A percentile compares a stretch with the other conserved stretches of the same genome.
These are phyloP conservation scores for Amblyjoppa proteus DNA, from an alignment of 2,888 invertebrate genomes.

Conservation along the genomic window DNA sequence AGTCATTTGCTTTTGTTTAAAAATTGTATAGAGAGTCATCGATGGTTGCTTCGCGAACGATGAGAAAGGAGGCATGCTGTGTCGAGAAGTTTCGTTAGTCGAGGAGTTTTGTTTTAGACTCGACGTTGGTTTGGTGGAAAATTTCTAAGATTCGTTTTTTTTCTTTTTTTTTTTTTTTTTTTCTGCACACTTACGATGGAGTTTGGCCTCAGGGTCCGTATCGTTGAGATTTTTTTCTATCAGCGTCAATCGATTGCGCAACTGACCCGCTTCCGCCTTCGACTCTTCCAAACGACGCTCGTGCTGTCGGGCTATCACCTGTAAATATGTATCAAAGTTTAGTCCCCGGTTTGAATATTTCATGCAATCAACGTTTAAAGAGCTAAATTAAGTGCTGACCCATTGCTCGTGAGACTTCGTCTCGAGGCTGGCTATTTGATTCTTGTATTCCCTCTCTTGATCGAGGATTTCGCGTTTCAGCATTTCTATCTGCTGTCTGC, in stretches of 20 bases:
- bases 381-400: conserved; percentile 84
- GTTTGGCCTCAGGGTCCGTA: conserved; percentile 85
- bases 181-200: conserved; percentile 85
- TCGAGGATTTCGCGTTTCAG: conserved; percentile 94
- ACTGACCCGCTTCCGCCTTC: conserved; percentile 89
- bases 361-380: background rate
- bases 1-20: conserved; percentile 52
- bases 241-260: conserved; percentile 88
- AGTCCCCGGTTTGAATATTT: conserved; percentile 20
- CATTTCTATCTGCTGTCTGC: conserved; percentile 89
- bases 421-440: conserved; percentile 92
- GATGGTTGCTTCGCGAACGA: conserved; percentile 3
- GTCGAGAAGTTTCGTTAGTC: conserved; percentile 43
- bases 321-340: conserved; percentile 32
- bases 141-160: background rate
- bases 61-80: conserved; percentile 50
- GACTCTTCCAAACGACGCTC: conserved; percentile 94
- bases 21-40: background rate
- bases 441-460: conserved; percentile 90
- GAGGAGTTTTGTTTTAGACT: conserved; percentile 17
- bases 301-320: conserved; percentile 92
- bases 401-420: conserved; percentile 94
- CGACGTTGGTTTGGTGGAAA: background rate
- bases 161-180: too few relatives aligned
- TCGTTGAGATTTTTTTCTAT: conserved; percentile 86